phyloP scores from a whole-genome alignment of 2,797 vertebrate species.

The Eulemur coronatus region DNA sequence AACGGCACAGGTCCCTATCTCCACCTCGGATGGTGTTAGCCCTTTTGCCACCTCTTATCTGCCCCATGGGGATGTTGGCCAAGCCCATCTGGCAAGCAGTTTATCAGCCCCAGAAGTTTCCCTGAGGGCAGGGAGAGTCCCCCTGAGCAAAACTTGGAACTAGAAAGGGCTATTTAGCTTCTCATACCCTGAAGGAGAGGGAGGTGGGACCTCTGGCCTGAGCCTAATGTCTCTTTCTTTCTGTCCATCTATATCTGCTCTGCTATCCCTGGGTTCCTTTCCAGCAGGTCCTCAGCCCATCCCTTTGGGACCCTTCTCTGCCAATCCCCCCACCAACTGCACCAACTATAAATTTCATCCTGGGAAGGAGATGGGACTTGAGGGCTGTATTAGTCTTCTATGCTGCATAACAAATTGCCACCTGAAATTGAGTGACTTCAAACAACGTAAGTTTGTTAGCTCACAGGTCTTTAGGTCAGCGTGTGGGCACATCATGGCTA shows the following conservation, averaged over 20 bases:
- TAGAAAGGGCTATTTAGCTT: background rate
- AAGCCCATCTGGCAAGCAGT: background rate
- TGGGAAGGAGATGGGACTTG: background rate
- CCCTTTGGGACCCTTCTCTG: background rate
- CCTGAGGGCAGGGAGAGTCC: background rate
- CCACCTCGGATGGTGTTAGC: background rate
- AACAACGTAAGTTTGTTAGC: background rate
- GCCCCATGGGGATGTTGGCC: background rate
- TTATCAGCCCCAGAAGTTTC: background rate
- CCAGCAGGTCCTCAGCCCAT: background rate
- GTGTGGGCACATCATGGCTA: background rate
- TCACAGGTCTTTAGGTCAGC: background rate
- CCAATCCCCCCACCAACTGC: background rate
- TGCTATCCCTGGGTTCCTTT: background rate
- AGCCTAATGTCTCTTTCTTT: background rate
- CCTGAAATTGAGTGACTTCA: background rate
- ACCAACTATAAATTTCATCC: background rate
- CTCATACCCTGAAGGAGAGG: background rate
- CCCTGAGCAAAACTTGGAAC: background rate
- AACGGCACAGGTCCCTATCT: constrained; percentile 12
- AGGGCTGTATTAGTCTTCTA: background rate
- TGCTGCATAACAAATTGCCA: background rate
- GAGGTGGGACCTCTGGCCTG: background rate
- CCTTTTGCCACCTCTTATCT: constrained; percentile 49
- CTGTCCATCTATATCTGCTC: background rate